A percentile compares a stretch with the other conserved stretches of the same genome.
These are phyloP conservation scores for Exephanes ischioxanthus DNA, from an alignment of 2,888 invertebrate species.

Conservation along the genomic window DNA sequence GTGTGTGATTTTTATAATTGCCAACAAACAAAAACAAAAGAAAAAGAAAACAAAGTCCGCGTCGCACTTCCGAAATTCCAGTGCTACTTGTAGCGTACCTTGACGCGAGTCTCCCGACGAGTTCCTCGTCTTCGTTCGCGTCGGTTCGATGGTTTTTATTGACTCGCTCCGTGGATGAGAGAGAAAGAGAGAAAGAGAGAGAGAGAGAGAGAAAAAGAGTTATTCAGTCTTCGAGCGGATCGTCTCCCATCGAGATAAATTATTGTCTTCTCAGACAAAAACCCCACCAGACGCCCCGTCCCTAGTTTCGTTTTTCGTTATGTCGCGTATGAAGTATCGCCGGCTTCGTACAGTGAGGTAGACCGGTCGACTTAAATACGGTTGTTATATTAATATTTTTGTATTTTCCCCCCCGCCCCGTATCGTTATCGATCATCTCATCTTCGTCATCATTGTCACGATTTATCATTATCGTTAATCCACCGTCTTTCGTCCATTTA, in stretches of 20 bases:
- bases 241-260: slow-evolving; percentile 24
- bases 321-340: slow-evolving; percentile 24
- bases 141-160: slow-evolving; percentile 36
- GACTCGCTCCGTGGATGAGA: slow-evolving; percentile 12
- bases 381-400: slow-evolving; percentile 70
- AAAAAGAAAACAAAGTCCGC: slow-evolving; percentile 48
- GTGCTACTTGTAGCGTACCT: slow-evolving; percentile 72
- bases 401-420: slow-evolving; percentile 52
- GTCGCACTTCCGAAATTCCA: slow-evolving; percentile 64
- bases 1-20: slow-evolving; percentile 56
- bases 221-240: slow-evolving; percentile 12
- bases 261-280: slow-evolving; percentile 16
- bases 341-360: slow-evolving; percentile 12
- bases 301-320: slow-evolving; percentile 22
- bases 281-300: background rate
- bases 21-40: slow-evolving; percentile 24
- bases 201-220: background rate
- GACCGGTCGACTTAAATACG: slow-evolving; percentile 50
- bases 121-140: slow-evolving; percentile 29
- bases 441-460: slow-evolving; percentile 65
- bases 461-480: slow-evolving; percentile 58
- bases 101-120: slow-evolving; percentile 61
- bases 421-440: slow-evolving; percentile 49
- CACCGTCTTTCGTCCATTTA: slow-evolving; percentile 50
- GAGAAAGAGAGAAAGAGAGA: background rate